phyloP scores from a whole-genome alignment of 1,140 invertebrate genomes.

The Calliphora vicina region DNA sequence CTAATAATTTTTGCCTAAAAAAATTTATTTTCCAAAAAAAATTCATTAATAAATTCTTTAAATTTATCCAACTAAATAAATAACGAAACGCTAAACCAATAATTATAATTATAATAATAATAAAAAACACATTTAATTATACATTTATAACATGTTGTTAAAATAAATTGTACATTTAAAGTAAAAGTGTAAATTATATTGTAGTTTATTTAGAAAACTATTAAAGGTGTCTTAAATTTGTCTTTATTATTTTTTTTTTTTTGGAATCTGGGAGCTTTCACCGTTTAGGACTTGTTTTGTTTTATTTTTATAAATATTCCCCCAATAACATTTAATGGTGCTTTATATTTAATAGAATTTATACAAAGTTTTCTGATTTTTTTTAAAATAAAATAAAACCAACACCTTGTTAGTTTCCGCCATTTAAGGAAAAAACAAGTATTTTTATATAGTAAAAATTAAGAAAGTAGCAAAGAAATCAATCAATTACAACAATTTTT shows the following conservation, averaged over 20 bases:
- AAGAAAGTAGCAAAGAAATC: neutral
- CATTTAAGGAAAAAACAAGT: neutral
- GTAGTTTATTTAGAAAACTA: neutral
- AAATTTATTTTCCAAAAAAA: neutral
- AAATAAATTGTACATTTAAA: neutral
- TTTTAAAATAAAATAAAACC: neutral
- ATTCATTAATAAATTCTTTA: neutral
- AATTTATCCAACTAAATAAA: constrained; percentile 20
- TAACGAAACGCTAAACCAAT: neutral
- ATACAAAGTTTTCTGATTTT: neutral
- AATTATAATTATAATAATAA: no score
- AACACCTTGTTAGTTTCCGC: constrained; percentile 12
- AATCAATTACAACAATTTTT: neutral
- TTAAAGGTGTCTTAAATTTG: no score
- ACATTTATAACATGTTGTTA: neutral
- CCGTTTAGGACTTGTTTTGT: no score
- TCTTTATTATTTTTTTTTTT: no score
- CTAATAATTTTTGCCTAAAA: constrained; percentile 56
- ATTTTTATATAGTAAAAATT: neutral
- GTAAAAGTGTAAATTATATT: neutral
- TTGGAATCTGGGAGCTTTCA: neutral
- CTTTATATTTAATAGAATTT: neutral
- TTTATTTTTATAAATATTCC: no score
- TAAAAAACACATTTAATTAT: constrained; percentile 4
- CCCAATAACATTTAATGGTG: neutral